These are phyloP conservation scores for Sebastes vulpes DNA, from an alignment of 2,797 vertebrate genomes.

Conservation along the genomic window DNA sequence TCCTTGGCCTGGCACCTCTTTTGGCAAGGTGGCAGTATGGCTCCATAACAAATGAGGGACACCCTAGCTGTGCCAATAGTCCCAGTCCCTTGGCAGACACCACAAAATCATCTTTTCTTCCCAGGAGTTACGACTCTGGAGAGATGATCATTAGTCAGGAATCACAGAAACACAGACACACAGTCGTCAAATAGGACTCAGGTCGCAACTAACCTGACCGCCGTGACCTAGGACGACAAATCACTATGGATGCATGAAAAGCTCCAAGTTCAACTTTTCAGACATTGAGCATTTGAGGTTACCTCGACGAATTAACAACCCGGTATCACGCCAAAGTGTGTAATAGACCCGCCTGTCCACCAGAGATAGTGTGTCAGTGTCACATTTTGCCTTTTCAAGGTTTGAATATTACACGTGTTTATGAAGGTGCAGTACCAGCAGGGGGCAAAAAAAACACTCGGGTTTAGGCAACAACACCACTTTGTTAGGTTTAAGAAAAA, in stretches of 20 bases:
- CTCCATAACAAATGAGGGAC: conserved; percentile 84
- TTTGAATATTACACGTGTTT: no score
- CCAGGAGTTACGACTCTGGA: conserved; percentile 81
- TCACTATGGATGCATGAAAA: conserved; percentile 17
- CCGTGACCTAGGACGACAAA: conserved; percentile 34
- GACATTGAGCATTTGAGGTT: background rate
- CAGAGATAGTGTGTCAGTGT: no score
- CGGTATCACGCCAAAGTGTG: no score
- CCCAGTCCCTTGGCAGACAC: conserved; percentile 80
- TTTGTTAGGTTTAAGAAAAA: no score
- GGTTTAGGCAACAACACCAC: no score
- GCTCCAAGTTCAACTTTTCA: conserved; percentile 7
- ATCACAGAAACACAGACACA: conserved; percentile 69
- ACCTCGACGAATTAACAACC: background rate
- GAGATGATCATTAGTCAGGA: conserved; percentile 80
- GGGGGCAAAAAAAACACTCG: no score
- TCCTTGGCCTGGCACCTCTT: conserved; percentile 86
- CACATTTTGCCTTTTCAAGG: no score
- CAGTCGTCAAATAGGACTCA: conserved; percentile 36
- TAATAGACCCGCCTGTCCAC: no score
- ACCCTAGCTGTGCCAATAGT: conserved; percentile 81
- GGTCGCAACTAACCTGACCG: conserved; percentile 30
- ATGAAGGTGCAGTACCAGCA: no score
- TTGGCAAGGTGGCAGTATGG: conserved; percentile 81
- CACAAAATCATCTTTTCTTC: conserved; percentile 80